phyloP scores from a whole-genome alignment of 2,113 vertebrate genomes.

The Bagarius yarrelli region DNA sequence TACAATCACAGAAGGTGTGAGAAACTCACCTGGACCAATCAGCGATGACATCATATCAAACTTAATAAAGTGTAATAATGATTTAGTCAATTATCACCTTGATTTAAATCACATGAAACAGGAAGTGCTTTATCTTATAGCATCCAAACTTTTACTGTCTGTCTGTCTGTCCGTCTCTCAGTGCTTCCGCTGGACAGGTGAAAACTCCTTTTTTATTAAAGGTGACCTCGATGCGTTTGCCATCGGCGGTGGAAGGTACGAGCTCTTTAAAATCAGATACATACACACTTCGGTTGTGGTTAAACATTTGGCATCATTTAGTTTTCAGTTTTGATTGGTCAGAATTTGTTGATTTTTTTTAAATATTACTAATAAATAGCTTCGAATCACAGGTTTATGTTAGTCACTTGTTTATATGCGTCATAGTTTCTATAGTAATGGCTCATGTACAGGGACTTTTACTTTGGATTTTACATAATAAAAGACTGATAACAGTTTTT shows the following conservation, averaged over 20 bases:
- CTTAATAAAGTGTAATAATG: no score
- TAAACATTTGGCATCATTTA: background rate
- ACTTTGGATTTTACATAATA: no score
- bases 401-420: no score
- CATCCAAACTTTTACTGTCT: background rate
- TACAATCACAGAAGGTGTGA: no score
- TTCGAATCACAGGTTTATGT: background rate
- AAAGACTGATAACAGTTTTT: no score
- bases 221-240: constrained; percentile 77
- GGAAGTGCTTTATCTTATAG: background rate
- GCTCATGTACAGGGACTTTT: no score
- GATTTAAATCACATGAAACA: background rate
- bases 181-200: constrained; percentile 78
- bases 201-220: constrained; percentile 80
- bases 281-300: background rate
- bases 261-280: background rate
- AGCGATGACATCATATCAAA: background rate
- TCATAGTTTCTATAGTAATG: no score
- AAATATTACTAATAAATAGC: no score
- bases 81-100: background rate
- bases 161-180: constrained; percentile 46
- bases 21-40: background rate
- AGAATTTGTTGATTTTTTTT: background rate
- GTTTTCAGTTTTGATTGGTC: background rate
- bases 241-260: constrained; percentile 77